Evolutionary conservation across 2,888 invertebrate genomes (phyloP).

Genomic region (Macaria notata): DNA sequence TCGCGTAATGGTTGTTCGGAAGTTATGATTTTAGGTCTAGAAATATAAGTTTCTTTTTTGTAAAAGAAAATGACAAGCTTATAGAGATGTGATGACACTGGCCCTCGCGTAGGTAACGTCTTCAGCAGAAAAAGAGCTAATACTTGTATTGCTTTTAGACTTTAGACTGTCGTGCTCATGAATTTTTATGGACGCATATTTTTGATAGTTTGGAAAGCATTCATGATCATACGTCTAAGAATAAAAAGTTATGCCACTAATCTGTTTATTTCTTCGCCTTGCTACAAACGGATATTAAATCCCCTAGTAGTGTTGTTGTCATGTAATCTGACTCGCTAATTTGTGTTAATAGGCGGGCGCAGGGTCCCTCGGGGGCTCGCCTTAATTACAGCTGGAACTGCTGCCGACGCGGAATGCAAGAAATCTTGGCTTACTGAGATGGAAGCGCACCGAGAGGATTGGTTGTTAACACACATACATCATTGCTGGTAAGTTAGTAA

Average conservation of each 20-base stretch:
- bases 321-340: conserved; percentile 62
- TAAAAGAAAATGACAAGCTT: background rate
- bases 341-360: conserved; percentile 43
- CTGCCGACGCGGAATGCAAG: conserved; percentile 43
- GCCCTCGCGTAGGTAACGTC: too few relatives aligned
- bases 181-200: too few relatives aligned
- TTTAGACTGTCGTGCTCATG: too few relatives aligned
- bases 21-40: background rate
- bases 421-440: conserved; percentile 34
- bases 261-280: conserved; percentile 15
- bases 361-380: conserved; percentile 28
- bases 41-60: background rate
- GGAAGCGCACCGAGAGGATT: too few relatives aligned
- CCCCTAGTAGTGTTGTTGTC: conserved; percentile 39
- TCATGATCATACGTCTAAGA: too few relatives aligned
- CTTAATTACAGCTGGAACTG: conserved; percentile 47
- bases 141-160: too few relatives aligned
- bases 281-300: conserved; percentile 40
- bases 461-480: too few relatives aligned
- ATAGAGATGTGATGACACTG: too few relatives aligned
- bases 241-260: too few relatives aligned
- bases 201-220: too few relatives aligned
- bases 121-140: too few relatives aligned
- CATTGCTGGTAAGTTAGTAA: too few relatives aligned
- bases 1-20: background rate